phyloP scores from a whole-genome alignment of 2,113 vertebrate species.

The Hystrix brachyura region DNA sequence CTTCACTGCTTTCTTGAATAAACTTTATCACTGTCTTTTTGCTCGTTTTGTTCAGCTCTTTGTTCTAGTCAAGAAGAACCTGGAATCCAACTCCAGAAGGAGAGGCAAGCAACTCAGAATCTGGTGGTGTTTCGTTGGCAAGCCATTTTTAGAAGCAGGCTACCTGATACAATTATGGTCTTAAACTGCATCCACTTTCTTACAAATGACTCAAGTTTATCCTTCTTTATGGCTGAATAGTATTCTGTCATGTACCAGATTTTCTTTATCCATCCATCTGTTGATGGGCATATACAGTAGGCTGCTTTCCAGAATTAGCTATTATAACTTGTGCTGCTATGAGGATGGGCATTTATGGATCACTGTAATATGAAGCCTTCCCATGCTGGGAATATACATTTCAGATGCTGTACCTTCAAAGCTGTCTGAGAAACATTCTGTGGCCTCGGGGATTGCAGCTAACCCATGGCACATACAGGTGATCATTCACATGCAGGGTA shows the following conservation, averaged over 20 bases:
- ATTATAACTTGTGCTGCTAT: neutral
- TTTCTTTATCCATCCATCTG: neutral
- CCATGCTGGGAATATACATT: neutral
- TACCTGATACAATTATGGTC: neutral
- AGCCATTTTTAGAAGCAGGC: too few relatives aligned
- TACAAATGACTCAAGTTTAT: neutral
- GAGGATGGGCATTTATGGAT: neutral
- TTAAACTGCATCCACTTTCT: neutral
- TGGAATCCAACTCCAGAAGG: too few relatives aligned
- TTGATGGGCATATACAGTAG: neutral
- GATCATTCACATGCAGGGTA: neutral
- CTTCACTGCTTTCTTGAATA: neutral
- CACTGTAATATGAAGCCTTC: neutral
- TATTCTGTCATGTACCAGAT: neutral
- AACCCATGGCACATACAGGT: neutral
- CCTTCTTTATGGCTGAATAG: neutral
- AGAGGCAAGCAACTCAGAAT: too few relatives aligned
- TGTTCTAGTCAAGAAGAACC: too few relatives aligned
- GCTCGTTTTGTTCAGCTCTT: too few relatives aligned
- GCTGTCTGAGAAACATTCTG: neutral
- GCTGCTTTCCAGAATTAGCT: neutral
- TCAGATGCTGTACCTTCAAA: neutral
- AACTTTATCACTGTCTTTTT: neutral
- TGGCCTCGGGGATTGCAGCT: neutral
- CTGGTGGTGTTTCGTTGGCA: too few relatives aligned